Conservation (phyloP, 2,888 invertebrate genomes). For the Sphaerophoria rueppellii region DNA sequence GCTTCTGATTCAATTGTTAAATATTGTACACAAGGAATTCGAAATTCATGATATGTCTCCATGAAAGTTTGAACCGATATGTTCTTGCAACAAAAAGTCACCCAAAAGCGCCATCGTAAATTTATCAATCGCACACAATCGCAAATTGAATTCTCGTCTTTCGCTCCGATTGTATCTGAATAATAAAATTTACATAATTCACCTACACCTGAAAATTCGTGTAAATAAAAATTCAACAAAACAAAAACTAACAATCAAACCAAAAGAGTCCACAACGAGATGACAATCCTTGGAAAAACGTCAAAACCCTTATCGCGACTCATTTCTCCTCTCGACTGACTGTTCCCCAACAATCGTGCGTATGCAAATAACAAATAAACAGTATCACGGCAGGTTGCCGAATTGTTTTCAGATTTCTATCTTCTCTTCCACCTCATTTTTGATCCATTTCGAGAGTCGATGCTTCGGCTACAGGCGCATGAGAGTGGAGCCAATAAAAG, state of each 20-base stretch:
- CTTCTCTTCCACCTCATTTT: neutral
- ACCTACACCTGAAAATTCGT: slow-evolving; percentile 40
- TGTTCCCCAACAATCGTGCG: slow-evolving; percentile 38
- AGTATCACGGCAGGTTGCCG: slow-evolving; percentile 47
- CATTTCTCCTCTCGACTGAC: slow-evolving; percentile 35
- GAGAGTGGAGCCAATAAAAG: slow-evolving; percentile 67
- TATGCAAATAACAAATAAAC: slow-evolving; percentile 60
- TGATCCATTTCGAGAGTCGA: slow-evolving; percentile 42
- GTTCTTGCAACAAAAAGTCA: neutral
- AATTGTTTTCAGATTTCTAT: slow-evolving; percentile 62
- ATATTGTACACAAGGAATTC: too few species aligned
- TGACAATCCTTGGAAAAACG: slow-evolving; percentile 60
- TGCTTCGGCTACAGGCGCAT: slow-evolving; percentile 22
- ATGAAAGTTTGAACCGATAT: neutral
- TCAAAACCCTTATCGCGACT: slow-evolving; percentile 60
- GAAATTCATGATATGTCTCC: too few species aligned
- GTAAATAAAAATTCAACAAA: neutral
- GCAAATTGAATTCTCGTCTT: slow-evolving; percentile 31
- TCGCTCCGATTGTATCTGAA: slow-evolving; percentile 32
- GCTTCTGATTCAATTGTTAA: too few species aligned
- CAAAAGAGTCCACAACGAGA: slow-evolving; percentile 29
- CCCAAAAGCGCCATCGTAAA: slow-evolving; percentile 52
- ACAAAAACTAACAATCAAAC: slow-evolving; percentile 5
- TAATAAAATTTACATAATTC: slow-evolving; percentile 63
- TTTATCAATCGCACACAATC: slow-evolving; percentile 60